Conservation (phyloP, 2,888 invertebrate genomes). For the Synergus itoensis region DNA sequence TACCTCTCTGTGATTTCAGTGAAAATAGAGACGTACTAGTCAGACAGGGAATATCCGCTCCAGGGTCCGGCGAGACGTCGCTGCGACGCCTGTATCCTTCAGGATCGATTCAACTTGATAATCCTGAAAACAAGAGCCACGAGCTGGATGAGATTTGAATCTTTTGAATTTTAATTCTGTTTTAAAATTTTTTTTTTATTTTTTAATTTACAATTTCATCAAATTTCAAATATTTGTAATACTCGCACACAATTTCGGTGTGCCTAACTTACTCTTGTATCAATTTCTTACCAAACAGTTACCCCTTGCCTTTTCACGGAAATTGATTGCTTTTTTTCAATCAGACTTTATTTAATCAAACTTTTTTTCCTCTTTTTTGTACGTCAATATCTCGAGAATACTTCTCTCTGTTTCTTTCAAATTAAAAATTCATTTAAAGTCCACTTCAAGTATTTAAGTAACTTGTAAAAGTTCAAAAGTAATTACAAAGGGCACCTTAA, state of each 20-base stretch:
- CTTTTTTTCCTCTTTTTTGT: too few relatives aligned
- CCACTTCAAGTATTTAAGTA: too few relatives aligned
- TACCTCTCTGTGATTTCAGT: constrained; percentile 37
- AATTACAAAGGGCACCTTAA: too few relatives aligned
- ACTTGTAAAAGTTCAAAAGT: too few relatives aligned
- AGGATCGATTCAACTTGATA: constrained; percentile 34
- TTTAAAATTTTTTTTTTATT: background rate
- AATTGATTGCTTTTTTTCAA: too few relatives aligned
- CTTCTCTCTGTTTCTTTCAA: too few relatives aligned
- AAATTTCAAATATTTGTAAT: too few relatives aligned
- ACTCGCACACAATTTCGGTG: too few relatives aligned
- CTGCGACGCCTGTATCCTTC: constrained; percentile 28
- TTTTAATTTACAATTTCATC: background rate
- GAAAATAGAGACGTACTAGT: constrained; percentile 48
- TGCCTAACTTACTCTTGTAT: background rate
- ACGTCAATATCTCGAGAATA: too few relatives aligned
- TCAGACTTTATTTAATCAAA: too few relatives aligned
- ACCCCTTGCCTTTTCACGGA: too few relatives aligned
- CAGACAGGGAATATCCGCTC: constrained; percentile 33
- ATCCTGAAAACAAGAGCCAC: constrained; percentile 32
- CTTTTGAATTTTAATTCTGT: background rate
- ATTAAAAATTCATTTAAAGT: too few relatives aligned
- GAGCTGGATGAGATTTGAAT: background rate
- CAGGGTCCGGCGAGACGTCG: constrained; percentile 41
- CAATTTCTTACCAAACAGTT: background rate